phyloP scores from a whole-genome alignment of 2,797 vertebrate genomes.

The Typhlichthys subterraneus region DNA sequence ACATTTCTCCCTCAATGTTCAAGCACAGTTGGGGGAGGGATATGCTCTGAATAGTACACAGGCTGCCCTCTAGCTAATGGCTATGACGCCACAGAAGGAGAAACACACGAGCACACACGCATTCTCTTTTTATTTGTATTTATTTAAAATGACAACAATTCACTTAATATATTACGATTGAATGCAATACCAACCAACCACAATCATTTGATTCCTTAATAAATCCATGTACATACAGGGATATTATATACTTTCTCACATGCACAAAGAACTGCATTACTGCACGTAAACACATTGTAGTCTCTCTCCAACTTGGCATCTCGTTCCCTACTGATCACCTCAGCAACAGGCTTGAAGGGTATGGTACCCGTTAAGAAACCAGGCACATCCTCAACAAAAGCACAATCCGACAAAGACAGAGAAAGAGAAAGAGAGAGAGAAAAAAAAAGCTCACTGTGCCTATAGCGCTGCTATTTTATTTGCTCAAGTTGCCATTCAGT shows the following conservation, averaged over 20 bases:
- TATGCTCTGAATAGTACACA: slow-evolving; percentile 61
- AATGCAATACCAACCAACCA: no score
- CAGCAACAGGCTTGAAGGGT: slow-evolving; percentile 16
- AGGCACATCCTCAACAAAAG: slow-evolving; percentile 53
- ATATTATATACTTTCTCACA: no score
- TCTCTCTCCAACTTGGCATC: slow-evolving; percentile 10
- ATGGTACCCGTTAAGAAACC: slow-evolving; percentile 55
- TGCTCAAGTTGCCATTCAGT: slow-evolving; percentile 44
- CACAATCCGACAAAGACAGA: slow-evolving; percentile 56
- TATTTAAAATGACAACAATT: background rate
- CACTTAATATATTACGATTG: background rate
- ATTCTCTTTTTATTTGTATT: slow-evolving; percentile 2
- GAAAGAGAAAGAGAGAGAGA: slow-evolving; percentile 1
- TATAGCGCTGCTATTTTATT: slow-evolving; percentile 43
- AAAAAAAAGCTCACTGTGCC: slow-evolving; percentile 31
- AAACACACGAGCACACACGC: slow-evolving; percentile 35
- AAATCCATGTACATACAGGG: no score
- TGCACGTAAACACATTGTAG: no score
- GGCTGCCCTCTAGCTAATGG: slow-evolving; percentile 41
- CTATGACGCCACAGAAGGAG: slow-evolving; percentile 32
- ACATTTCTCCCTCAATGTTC: slow-evolving; percentile 59
- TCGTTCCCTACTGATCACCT: slow-evolving; percentile 36
- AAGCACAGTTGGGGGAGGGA: slow-evolving; percentile 45
- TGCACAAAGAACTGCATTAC: no score
- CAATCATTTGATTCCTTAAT: no score